phyloP scores from a whole-genome alignment of 2,797 vertebrate genomes.

The Pseudochaenichthys georgianus region DNA sequence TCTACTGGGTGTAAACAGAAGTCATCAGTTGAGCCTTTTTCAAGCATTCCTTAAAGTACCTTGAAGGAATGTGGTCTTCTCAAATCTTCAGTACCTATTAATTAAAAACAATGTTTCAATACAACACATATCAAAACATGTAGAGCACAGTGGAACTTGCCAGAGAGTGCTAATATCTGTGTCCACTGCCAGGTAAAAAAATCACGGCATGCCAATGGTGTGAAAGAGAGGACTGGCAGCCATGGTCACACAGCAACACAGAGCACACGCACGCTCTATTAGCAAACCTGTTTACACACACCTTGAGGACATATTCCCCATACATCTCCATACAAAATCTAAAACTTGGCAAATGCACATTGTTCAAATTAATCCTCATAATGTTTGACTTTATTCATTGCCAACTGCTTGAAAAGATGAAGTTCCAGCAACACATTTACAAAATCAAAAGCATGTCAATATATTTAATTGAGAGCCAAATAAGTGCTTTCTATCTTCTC shows the following conservation, averaged over 20 bases:
- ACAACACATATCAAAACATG: conserved; percentile 21
- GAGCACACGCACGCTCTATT: conserved; percentile 35
- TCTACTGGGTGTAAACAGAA: too few species aligned
- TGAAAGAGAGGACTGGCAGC: conserved; percentile 47
- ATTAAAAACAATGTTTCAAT: conserved; percentile 15
- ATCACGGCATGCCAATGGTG: conserved; percentile 41
- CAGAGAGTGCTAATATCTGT: conserved; percentile 23
- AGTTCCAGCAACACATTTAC: conserved; percentile 6
- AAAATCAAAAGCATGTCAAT: conserved; percentile 10
- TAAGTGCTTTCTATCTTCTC: background rate
- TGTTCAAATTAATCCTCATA: background rate
- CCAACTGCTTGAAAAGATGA: conserved; percentile 1
- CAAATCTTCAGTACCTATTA: conserved; percentile 3
- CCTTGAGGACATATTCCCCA: background rate
- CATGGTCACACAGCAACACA: conserved; percentile 26
- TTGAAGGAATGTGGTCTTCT: background rate
- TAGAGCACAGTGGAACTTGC: conserved; percentile 2
- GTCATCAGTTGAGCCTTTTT: too few species aligned
- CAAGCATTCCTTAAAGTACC: background rate
- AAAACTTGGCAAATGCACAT: background rate
- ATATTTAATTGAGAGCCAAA: conserved; percentile 18
- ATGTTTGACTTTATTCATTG: background rate
- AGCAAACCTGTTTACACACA: conserved; percentile 6
- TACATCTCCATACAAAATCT: background rate
- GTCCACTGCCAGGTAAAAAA: conserved; percentile 46